Conservation (phyloP, 2,797 vertebrate genomes). For the Valencia hispanica region DNA sequence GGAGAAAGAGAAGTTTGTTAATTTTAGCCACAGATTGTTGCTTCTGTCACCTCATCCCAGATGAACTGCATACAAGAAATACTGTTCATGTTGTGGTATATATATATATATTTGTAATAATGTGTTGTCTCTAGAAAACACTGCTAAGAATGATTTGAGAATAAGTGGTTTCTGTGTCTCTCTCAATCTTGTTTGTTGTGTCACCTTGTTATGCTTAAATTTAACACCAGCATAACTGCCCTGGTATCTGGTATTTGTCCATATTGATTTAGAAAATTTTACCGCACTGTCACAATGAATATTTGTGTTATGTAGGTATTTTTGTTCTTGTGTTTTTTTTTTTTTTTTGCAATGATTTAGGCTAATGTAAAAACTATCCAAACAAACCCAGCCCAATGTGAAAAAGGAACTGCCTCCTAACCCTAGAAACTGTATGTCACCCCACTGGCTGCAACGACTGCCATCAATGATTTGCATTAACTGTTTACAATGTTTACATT, state of each 20-base stretch:
- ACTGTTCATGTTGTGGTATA: neutral
- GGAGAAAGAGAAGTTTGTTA: neutral
- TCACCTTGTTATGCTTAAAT: neutral
- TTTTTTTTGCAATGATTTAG: neutral
- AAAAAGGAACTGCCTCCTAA: neutral
- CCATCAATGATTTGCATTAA: neutral
- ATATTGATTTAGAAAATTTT: neutral
- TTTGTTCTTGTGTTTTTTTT: neutral
- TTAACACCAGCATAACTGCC: neutral
- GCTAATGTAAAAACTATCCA: neutral
- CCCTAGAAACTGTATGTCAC: neutral
- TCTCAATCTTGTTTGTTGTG: neutral
- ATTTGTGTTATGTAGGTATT: neutral
- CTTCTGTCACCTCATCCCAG: neutral
- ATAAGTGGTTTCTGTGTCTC: neutral
- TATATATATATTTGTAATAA: neutral
- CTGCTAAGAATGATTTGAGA: neutral
- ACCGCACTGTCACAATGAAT: neutral
- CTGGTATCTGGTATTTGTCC: neutral
- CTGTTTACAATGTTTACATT: neutral
- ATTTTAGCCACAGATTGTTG: neutral
- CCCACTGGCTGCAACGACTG: neutral
- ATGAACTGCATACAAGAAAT: neutral
- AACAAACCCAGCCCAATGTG: neutral
- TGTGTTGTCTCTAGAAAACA: neutral